Evolutionary conservation across 2,888 invertebrate genomes (phyloP), one percentile per base, ranked within the genome.

Genomic region (Cephalotes varians): DNA sequence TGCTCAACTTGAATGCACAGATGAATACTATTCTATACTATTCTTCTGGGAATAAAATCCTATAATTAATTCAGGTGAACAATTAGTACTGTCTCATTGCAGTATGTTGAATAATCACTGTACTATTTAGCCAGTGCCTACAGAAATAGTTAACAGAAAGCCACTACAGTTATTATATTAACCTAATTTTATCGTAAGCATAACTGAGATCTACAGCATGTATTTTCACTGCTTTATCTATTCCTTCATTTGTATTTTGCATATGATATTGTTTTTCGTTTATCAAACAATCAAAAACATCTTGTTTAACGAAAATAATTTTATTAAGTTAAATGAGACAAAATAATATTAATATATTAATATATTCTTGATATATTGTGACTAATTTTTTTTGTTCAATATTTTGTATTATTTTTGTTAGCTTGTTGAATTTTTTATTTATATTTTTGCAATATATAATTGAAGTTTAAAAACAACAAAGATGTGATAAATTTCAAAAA

Each of bases 181-280:
- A 71, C 72, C 77, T n/a, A 79, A 44, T 79, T 79, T 79, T 71
- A 34, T 77, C 34, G 21, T 56, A 31, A 31, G 37, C 44, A 71
- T 40, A 12, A 7, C 15, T 28, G n/a, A 76, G 15, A 7, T 28
- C 18, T 47, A 44, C 51, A 56, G 54, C 21, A 37, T 71, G 28
- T 28, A 62, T 74, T 60, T 62, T 74, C 62, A 12, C 34, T 47
- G 37, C 34, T 79, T 71, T 44, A 71, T 71, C 31, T 58, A 79
- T 51, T 54, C 21, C 31, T 31, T 60, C 31, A 9, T n/a, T 71
- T 54, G 21, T 71, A 67, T 25, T 18, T 4, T 7, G 4, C 25
- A 37, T 31, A 25, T 3, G n/a, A n/a, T 69, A 51, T 65, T 37
- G 25, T 76, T 47, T 31, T 12, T 15, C 37, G 5, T 34, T 34